These are phyloP conservation scores for Scytalopus superciliaris DNA, from an alignment of 2,113 vertebrate species.

Conservation along the genomic window DNA sequence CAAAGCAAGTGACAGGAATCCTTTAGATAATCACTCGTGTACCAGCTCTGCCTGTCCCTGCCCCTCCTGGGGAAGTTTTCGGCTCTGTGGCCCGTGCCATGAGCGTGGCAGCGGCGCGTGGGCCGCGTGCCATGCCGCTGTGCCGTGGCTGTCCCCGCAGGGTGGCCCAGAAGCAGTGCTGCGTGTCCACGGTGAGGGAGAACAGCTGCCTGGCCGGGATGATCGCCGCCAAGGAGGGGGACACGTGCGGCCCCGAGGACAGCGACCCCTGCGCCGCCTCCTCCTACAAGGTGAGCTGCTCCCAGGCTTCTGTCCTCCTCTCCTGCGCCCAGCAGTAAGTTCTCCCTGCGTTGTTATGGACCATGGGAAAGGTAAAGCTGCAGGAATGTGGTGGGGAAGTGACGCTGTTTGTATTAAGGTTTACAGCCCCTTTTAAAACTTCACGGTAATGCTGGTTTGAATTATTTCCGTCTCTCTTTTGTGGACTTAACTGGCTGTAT, in stretches of 20 bases:
- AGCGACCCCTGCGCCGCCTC: conserved; percentile 74
- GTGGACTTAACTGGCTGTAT: not conserved
- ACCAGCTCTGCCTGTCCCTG: too few species aligned
- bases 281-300: conserved; percentile 79
- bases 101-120: too few species aligned
- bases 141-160: conserved; percentile 62
- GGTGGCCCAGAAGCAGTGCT: conserved; percentile 87
- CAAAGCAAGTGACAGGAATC: too few species aligned
- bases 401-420: not conserved
- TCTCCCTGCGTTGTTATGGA: rapidly evolving
- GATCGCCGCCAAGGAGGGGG: conserved; percentile 80
- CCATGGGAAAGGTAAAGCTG: not conserved
- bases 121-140: too few species aligned
- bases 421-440: not conserved
- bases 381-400: not conserved
- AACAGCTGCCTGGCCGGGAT: conserved; percentile 86
- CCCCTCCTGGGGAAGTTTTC: too few species aligned
- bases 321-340: not conserved
- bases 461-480: not conserved
- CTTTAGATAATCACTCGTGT: too few species aligned
- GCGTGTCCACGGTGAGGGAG: conserved; percentile 80
- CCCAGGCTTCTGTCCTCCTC: not conserved
- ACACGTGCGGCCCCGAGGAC: conserved; percentile 72
- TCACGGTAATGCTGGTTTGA: not conserved
- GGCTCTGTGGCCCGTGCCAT: too few species aligned